Evolutionary conservation across 2,113 vertebrate species (phyloP).

Genomic region (Plestiodon gilberti): DNA sequence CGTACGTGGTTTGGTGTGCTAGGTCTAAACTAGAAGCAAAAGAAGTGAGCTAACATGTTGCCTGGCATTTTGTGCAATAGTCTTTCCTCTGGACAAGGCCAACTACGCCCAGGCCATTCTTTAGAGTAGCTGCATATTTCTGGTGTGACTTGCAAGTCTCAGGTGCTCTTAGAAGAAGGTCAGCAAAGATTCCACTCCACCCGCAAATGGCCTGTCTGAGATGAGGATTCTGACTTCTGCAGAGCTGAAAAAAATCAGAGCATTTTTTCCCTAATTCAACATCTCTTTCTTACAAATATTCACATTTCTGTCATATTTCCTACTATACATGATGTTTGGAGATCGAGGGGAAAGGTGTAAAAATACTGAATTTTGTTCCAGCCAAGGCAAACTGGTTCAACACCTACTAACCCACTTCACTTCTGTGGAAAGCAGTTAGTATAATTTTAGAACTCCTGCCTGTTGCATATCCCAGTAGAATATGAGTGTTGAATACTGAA

Average conservation of each 20-base stretch:
- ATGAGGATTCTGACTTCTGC: too few species aligned
- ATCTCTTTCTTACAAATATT: neutral
- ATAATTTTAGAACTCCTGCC: neutral
- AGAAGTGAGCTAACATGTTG: too few species aligned
- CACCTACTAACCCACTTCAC: neutral
- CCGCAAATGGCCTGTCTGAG: too few species aligned
- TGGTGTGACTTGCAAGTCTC: too few species aligned
- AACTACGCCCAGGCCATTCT: too few species aligned
- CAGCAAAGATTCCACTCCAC: too few species aligned
- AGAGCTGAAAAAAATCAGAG: neutral
- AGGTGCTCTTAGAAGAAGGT: too few species aligned
- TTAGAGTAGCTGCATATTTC: too few species aligned
- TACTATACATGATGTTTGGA: neutral
- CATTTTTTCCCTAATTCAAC: neutral
- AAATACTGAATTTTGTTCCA: neutral
- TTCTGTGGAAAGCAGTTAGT: neutral
- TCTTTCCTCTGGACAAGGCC: too few species aligned
- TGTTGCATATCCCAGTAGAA: neutral
- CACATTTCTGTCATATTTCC: neutral
- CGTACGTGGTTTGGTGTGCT: too few species aligned
- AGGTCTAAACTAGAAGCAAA: too few species aligned
- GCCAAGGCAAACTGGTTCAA: neutral
- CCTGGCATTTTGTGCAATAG: too few species aligned
- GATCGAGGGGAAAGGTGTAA: neutral
- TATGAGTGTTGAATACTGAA: neutral